Percentiles rank a stretch among this genome's conserved stretches.
These are phyloP conservation scores for Coregonus sp. DNA, from an alignment of 2,797 vertebrate genomes.

Conservation along the genomic window DNA sequence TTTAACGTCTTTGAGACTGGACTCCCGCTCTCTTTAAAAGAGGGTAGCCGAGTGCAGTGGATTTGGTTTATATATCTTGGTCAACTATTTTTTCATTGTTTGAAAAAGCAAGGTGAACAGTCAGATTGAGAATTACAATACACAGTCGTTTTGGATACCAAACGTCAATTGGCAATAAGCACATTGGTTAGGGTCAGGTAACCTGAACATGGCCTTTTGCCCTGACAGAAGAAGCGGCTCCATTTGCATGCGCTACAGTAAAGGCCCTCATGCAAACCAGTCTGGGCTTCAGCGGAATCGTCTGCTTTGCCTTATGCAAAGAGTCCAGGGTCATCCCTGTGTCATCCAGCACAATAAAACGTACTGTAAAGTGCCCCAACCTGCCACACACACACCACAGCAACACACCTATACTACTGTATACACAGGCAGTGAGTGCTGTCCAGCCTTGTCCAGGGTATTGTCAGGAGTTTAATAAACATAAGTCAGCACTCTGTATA, in stretches of 20 bases:
- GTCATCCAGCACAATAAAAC: conserved; percentile 33
- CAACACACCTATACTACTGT: conserved; percentile 20
- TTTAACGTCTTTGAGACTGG: conserved; percentile 43
- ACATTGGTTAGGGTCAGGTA: background rate
- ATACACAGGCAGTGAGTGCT: no score
- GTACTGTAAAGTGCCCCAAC: background rate
- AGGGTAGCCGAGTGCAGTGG: conserved; percentile 8
- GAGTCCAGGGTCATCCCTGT: conserved; percentile 35
- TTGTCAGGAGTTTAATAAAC: no score
- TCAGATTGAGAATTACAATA: no score
- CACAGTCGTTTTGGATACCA: background rate
- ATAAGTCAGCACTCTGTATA: background rate
- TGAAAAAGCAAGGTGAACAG: no score
- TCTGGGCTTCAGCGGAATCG: conserved; percentile 15
- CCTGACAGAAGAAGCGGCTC: conserved; percentile 22
- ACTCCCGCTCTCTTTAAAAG: conserved; percentile 30
- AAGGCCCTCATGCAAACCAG: conserved; percentile 58
- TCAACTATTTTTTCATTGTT: background rate
- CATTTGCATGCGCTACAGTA: conserved; percentile 58
- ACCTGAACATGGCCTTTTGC: conserved; percentile 6
- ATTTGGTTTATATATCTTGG: conserved; percentile 23
- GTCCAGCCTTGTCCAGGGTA: no score
- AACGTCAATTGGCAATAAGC: background rate
- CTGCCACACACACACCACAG: conserved; percentile 10
- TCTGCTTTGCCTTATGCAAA: conserved; percentile 57